Conservation (phyloP, 23 tunicate genomes). For the Pegea sp. region DNA sequence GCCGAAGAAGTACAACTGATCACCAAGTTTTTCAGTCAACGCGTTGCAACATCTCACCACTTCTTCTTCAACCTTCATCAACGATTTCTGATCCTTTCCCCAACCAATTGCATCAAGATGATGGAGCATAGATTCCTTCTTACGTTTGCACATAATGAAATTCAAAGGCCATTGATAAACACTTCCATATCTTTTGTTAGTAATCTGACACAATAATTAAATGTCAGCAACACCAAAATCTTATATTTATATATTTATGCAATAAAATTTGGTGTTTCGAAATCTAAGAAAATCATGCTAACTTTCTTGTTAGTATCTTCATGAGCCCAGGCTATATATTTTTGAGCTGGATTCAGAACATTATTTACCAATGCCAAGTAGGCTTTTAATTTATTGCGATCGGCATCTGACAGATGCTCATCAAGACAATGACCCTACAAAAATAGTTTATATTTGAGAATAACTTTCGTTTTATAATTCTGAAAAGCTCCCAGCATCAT, state of each 20-base stretch:
- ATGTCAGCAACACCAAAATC: too few species aligned
- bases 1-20: constrained; percentile 41
- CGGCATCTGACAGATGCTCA: constrained; percentile 10
- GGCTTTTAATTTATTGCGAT: constrained; percentile 24
- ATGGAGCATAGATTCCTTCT: constrained; percentile 1
- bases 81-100: constrained; percentile 20
- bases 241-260: too few species aligned
- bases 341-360: constrained; percentile 39
- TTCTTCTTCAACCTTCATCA: constrained; percentile 50
- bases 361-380: constrained; percentile 42
- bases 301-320: constrained; percentile 43
- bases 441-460: too few species aligned
- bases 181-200: constrained; percentile 42
- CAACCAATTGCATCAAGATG: constrained; percentile 54
- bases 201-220: too few species aligned
- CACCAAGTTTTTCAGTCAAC: constrained; percentile 50
- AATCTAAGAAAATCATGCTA: not conserved
- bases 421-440: constrained; percentile 26
- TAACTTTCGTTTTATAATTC: too few species aligned
- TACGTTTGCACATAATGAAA: constrained; percentile 30
- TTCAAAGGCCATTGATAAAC: constrained; percentile 67
- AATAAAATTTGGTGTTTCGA: constrained; percentile 1
- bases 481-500: too few species aligned
- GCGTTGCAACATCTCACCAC: constrained; percentile 49
- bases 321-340: constrained; percentile 55